Evolutionary conservation across 2,797 vertebrate genomes (phyloP).

Genomic region (Chrosomus eos): DNA sequence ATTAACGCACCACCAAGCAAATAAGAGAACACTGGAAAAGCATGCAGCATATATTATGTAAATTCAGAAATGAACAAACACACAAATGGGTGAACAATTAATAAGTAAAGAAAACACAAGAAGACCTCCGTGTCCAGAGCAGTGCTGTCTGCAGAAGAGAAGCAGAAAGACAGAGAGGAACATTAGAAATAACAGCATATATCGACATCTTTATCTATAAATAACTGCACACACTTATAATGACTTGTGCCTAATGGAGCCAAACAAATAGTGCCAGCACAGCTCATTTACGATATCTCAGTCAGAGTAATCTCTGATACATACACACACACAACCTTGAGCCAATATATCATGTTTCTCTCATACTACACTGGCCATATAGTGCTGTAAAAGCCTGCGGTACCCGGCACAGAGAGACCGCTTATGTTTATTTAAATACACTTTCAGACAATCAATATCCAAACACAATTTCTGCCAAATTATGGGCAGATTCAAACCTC

Average conservation of each 20-base stretch:
- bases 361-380: conserved; percentile 1
- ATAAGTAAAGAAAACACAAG: conserved; percentile 61
- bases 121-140: conserved; percentile 98
- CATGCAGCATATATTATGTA: conserved; percentile 39
- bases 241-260: conserved; percentile 51
- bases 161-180: conserved; percentile 78
- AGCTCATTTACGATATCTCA: conserved; percentile 28
- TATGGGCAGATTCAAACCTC: conserved; percentile 35
- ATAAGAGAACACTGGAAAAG: conserved; percentile 11
- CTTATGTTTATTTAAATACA: conserved; percentile 40
- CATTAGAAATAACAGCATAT: conserved; percentile 74
- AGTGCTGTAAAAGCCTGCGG: not conserved
- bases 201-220: conserved; percentile 47
- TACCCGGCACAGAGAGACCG: not conserved
- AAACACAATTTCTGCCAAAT: conserved; percentile 28
- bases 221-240: conserved; percentile 55
- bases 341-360: conserved; percentile 13
- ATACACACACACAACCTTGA: conserved; percentile 14
- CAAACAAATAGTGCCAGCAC: conserved; percentile 47
- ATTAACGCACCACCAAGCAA: not conserved
- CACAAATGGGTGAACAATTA: conserved; percentile 42
- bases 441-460: conserved; percentile 27
- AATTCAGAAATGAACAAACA: conserved; percentile 25
- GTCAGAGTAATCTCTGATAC: conserved; percentile 1
- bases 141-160: conserved; percentile 92